These are phyloP conservation scores for Aurelia aurita DNA, from an alignment of 30 jellyfish, hydroid and myxozoan genomes.

Conservation along the genomic window DNA sequence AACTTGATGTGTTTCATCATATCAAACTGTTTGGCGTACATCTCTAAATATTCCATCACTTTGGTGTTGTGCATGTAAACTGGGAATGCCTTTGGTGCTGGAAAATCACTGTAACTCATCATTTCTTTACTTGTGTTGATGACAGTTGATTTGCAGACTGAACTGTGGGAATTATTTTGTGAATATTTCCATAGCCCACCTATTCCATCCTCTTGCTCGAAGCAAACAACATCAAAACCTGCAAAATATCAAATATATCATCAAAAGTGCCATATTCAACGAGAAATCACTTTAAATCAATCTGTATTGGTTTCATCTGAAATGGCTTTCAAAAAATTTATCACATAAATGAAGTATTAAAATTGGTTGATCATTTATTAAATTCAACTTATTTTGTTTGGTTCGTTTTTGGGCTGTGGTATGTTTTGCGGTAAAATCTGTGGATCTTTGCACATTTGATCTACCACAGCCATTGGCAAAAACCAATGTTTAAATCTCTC, in stretches of 20 bases:
- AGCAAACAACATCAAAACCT: slow-evolving; percentile 88
- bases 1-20: slow-evolving; percentile 58
- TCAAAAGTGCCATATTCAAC: too few relatives aligned
- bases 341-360: too few relatives aligned
- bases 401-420: too few relatives aligned
- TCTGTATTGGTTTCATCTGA: too few relatives aligned
- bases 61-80: slow-evolving; percentile 85
- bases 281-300: too few relatives aligned
- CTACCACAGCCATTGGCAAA: too few relatives aligned
- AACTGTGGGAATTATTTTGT: slow-evolving; percentile 62
- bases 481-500: too few relatives aligned
- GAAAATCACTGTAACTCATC: slow-evolving; percentile 95
- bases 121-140: slow-evolving; percentile 92
- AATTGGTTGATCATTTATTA: too few relatives aligned
- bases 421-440: too few relatives aligned
- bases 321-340: too few relatives aligned
- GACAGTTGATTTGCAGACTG: slow-evolving; percentile 90
- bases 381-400: too few relatives aligned
- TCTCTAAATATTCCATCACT: slow-evolving; percentile 74
- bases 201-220: slow-evolving; percentile 79
- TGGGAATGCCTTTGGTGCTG: slow-evolving; percentile 87
- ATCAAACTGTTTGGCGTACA: slow-evolving; percentile 71
- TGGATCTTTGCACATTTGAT: too few relatives aligned
- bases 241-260: neutral
- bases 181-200: slow-evolving; percentile 92